These are phyloP conservation scores for Premnoplex brunnescens DNA, from an alignment of 2,797 vertebrate species.

Conservation along the genomic window DNA sequence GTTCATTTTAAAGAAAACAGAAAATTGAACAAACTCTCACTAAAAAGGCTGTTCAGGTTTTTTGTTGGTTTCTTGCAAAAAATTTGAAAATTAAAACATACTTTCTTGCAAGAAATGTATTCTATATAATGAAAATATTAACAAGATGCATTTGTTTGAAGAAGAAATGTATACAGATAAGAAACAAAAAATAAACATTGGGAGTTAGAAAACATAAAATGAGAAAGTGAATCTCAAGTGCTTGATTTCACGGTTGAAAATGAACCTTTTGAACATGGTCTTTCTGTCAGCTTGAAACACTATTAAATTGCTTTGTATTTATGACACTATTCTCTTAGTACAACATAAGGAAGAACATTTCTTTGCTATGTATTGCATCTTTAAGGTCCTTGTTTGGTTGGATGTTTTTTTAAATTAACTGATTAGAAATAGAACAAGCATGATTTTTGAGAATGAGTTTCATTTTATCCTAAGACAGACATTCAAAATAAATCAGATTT, in stretches of 20 bases:
- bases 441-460: background rate
- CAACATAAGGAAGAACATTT: background rate
- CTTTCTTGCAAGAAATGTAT: background rate
- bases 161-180: background rate
- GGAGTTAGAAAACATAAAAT: background rate
- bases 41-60: background rate
- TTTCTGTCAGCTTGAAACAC: background rate
- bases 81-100: background rate
- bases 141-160: background rate
- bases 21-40: background rate
- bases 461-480: background rate
- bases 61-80: background rate
- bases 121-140: background rate
- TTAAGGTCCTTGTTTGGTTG: rapidly evolving
- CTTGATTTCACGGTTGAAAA: background rate
- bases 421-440: background rate
- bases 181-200: background rate
- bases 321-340: background rate
- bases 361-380: background rate
- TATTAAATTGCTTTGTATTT: background rate
- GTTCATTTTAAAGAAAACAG: background rate
- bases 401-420: background rate
- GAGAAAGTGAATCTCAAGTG: background rate
- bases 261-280: background rate
- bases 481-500: background rate